Percentiles rank a stretch among this genome's conserved stretches.
phyloP scores from a whole-genome alignment of 2,797 vertebrate genomes.

The Anisognathus igniventris region DNA sequence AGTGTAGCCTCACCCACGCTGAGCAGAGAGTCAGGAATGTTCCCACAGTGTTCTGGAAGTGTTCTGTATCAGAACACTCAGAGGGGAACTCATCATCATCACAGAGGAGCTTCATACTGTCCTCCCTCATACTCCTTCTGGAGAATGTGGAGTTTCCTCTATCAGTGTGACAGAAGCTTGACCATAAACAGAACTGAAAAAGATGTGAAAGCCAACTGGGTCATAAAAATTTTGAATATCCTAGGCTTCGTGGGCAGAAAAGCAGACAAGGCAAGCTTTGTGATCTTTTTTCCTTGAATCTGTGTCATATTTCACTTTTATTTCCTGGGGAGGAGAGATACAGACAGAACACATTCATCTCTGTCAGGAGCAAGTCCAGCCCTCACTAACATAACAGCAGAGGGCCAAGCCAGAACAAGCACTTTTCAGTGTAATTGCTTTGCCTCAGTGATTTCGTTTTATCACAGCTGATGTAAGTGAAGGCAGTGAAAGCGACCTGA shows the following conservation, averaged over 20 bases:
- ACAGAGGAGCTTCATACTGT: not conserved
- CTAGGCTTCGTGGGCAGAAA: not conserved
- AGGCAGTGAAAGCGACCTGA: not conserved
- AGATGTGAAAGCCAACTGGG: not conserved
- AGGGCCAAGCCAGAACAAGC: slow-evolving; percentile 23
- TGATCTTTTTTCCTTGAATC: slow-evolving; percentile 11
- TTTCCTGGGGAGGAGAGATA: not conserved
- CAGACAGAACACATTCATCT: not conserved
- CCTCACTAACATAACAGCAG: not conserved
- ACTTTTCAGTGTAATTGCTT: slow-evolving; percentile 44
- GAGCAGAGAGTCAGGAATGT: not conserved
- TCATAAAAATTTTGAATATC: not conserved
- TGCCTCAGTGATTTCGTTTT: not conserved
- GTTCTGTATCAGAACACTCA: not conserved
- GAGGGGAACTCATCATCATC: not conserved
- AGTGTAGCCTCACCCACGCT: not conserved
- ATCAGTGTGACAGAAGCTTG: not conserved
- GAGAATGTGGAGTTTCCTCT: not conserved
- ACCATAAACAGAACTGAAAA: not conserved
- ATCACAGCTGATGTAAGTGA: slow-evolving; percentile 4
- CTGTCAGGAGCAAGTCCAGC: slow-evolving; percentile 10
- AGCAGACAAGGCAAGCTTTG: not conserved
- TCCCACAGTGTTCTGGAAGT: not conserved
- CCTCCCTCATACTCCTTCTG: not conserved
- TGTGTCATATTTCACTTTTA: slow-evolving; percentile 37